Conservation (phyloP, 1,140 invertebrate genomes). For the Rhizoglyphus robini region DNA sequence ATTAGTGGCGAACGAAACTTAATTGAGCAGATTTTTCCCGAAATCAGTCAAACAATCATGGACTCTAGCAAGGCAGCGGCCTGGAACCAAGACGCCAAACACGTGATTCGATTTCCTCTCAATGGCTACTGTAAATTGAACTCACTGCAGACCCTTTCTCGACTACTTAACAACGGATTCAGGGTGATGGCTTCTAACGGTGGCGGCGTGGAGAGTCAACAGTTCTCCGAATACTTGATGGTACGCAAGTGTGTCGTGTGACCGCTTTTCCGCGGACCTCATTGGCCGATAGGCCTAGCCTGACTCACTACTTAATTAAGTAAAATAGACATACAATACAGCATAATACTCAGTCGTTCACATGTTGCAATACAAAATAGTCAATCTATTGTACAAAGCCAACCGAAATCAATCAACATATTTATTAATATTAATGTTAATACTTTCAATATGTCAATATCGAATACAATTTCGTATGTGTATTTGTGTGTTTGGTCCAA, state of each 20-base stretch:
- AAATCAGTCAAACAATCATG: slow-evolving; percentile 66
- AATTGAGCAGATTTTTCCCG: slow-evolving; percentile 57
- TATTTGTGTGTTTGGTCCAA: too few relatives aligned
- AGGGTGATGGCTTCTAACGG: slow-evolving; percentile 66
- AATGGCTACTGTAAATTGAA: slow-evolving; percentile 86
- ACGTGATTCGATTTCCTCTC: slow-evolving; percentile 74
- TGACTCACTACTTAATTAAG: too few relatives aligned
- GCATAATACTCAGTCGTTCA: too few relatives aligned
- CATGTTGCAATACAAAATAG: too few relatives aligned
- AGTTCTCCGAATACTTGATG: slow-evolving; percentile 82
- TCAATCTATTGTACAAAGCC: neutral
- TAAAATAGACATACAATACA: too few relatives aligned
- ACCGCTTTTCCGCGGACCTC: too few relatives aligned
- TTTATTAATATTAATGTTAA: too few relatives aligned
- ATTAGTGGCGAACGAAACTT: slow-evolving; percentile 36
- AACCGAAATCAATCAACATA: too few relatives aligned
- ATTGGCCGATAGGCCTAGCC: too few relatives aligned
- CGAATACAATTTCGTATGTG: too few relatives aligned
- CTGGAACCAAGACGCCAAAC: slow-evolving; percentile 66
- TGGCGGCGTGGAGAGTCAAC: slow-evolving; percentile 74
- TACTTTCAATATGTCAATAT: too few relatives aligned
- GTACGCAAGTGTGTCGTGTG: slow-evolving; percentile 43
- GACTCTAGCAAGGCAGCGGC: slow-evolving; percentile 61
- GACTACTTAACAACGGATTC: slow-evolving; percentile 70
- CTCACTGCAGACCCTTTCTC: slow-evolving; percentile 72